These are phyloP conservation scores for Caranx ignobilis DNA, from an alignment of 2,113 vertebrate genomes.

Conservation along the genomic window DNA sequence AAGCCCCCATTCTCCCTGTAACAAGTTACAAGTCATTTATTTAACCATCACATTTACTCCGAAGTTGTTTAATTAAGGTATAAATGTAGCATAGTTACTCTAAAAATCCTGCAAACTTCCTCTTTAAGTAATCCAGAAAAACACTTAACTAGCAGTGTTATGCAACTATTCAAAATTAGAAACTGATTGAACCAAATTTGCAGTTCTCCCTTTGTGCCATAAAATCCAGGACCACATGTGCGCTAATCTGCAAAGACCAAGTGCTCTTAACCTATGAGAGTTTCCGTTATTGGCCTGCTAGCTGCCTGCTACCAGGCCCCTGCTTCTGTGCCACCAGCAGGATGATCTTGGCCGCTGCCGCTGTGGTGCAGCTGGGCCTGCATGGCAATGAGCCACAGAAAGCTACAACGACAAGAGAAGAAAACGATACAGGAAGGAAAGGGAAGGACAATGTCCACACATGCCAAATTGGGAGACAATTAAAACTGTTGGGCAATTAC, in stretches of 20 bases:
- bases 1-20: too few species aligned
- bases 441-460: background rate
- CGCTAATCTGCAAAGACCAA: constrained; percentile 56
- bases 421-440: constrained; percentile 53
- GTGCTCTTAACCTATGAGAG: constrained; percentile 59
- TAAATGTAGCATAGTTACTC: too few species aligned
- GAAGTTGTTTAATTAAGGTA: too few species aligned
- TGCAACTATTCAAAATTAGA: constrained; percentile 9
- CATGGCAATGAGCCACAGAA: constrained; percentile 64
- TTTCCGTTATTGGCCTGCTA: constrained; percentile 49
- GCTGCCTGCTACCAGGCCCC: constrained; percentile 35
- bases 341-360: constrained; percentile 69
- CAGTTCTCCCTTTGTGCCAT: constrained; percentile 21
- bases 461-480: constrained; percentile 20
- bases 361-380: constrained; percentile 69
- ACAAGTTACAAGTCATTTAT: too few species aligned
- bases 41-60: too few species aligned
- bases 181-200: constrained; percentile 40
- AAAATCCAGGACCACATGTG: constrained; percentile 56
- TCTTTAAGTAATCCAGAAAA: background rate
- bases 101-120: too few species aligned
- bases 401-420: constrained; percentile 27
- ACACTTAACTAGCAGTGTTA: background rate
- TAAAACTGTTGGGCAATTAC: background rate
- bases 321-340: constrained; percentile 47